Evolutionary conservation across 2,113 vertebrate genomes (phyloP).

Genomic region (Xenus cinereus): DNA sequence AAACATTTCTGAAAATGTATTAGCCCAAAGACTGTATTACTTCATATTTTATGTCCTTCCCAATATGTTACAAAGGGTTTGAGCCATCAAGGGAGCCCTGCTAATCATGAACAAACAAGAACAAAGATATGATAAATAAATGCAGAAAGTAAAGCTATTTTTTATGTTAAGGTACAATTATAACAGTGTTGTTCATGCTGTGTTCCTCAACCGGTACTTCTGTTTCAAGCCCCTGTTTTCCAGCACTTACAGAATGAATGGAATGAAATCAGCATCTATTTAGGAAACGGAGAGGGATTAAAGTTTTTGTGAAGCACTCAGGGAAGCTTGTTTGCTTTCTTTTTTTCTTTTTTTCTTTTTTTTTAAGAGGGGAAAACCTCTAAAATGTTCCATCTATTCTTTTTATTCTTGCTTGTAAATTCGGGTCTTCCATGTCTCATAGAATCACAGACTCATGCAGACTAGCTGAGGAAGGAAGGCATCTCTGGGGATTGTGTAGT

Average conservation of each 20-base stretch:
- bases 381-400: neutral
- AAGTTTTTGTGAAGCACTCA: neutral
- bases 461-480: neutral
- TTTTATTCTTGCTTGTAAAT: neutral
- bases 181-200: neutral
- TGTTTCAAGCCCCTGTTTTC: neutral
- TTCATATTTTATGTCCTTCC: conserved; percentile 70
- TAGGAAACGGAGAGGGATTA: neutral
- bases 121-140: conserved; percentile 59
- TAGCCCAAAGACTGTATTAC: conserved; percentile 67
- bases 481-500: neutral
- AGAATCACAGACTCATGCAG: neutral
- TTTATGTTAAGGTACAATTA: neutral
- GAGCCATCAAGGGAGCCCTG: conserved; percentile 41
- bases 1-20: conserved; percentile 76
- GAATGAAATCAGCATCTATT: neutral
- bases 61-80: conserved; percentile 65
- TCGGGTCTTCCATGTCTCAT: neutral
- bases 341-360: neutral
- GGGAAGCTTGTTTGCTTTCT: neutral
- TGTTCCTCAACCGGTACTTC: neutral
- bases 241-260: neutral
- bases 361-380: neutral
- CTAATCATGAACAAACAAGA: conserved; percentile 59
- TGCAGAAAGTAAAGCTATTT: conserved; percentile 19